Base-by-base conservation (phyloP, 2,797 vertebrate species). In the Eleutherodactylus coqui region DNA sequence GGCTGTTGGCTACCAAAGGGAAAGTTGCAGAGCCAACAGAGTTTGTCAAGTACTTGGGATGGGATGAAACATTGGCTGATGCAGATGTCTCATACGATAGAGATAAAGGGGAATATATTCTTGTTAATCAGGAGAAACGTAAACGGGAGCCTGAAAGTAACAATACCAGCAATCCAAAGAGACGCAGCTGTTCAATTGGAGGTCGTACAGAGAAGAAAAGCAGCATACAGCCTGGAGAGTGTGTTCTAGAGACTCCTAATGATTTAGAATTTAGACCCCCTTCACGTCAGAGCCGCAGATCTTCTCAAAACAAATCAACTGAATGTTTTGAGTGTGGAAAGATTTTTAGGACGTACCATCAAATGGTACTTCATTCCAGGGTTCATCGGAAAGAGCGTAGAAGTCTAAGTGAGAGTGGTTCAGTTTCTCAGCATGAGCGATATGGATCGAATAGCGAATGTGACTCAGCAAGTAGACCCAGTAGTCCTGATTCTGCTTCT, bases 311-410 rank as follows among this genome's bases (percentile, higher is more conserved):
- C 88, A 98, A 97, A 90, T 94, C 94, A 72, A 96, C 95, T 0
- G 97, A 98, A 91, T 99, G 97, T 91, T 97, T 97, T 0, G 97
- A 99, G 91, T 99, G 97, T 0, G 97, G 97, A 60, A 99, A 98
- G 93, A 93, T 96, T 90, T 99, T 99, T 87, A 96, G 97, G 89
- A 98, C 97, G 47, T 97, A 97, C 55, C 97, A 97, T 90, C 97
- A 98, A 94, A 96, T 98, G 97, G 94, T 96, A 36, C 95, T 97
- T 88, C 97, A 99, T 91, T 96, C 96, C 2, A 95, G 97, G 0
- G 96, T 97, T 87, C 97, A 99, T 91, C 96, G 96, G 86, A 96
- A 94, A 38, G 93, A 92, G 0, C 93, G 93, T 29, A 83, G 92
- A 1, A 89, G 90, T 88, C 85, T 91, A 1, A 7, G 90, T 0